Conservation (phyloP, 2,113 vertebrate species). For the Micronisus gabar region DNA sequence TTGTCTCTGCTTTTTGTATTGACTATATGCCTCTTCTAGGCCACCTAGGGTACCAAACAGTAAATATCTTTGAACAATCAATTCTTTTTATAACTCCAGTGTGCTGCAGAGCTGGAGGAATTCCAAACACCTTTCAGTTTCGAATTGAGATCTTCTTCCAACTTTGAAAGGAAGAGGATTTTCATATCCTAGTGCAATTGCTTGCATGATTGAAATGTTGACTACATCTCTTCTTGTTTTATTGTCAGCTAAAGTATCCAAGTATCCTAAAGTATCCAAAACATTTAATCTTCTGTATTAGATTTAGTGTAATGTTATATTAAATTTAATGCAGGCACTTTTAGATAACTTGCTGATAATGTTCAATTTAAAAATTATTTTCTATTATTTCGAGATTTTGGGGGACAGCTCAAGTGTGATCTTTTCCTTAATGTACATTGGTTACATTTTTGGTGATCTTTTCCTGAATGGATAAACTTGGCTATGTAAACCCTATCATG, state of each 20-base stretch:
- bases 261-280: not conserved
- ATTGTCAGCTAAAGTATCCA: not conserved
- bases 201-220: not conserved
- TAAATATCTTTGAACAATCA: not conserved
- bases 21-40: not conserved
- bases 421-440: not conserved
- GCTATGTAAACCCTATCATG: not conserved
- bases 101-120: not conserved
- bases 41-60: not conserved
- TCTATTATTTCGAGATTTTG: not conserved
- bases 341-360: not conserved
- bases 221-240: not conserved
- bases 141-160: not conserved
- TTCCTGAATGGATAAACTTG: not conserved
- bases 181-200: not conserved
- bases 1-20: not conserved
- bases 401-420: not conserved
- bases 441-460: not conserved
- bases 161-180: not conserved
- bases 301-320: not conserved
- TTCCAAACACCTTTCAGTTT: not conserved
- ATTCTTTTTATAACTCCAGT: not conserved
- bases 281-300: not conserved
- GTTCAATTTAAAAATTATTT: not conserved
- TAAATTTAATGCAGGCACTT: not conserved